Evolutionary conservation across 2,888 invertebrate species (phyloP), one percentile per base, ranked within the genome.

Genomic region (Cataglyphis altisquamis): DNA sequence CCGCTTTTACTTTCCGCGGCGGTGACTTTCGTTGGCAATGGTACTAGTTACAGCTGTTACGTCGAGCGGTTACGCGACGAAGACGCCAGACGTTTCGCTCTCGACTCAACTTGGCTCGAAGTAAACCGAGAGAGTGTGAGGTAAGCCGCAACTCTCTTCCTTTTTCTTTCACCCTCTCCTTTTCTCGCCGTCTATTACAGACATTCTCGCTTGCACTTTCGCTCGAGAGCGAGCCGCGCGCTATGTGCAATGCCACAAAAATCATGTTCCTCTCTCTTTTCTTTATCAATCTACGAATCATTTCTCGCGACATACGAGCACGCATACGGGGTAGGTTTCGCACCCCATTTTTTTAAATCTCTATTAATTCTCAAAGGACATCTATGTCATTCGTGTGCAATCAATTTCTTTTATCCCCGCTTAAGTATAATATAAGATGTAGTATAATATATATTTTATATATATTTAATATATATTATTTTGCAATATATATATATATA

Each of bases 21-120:
- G 87, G 90, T 29, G 55, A n/a, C 94, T 94, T 93, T 94, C 94
- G 90, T 94, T 94, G 94, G 94, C 94, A 94, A 94, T 94, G 94
- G 93, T 93, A 94, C 93, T 93, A 93, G 94, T 94, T 94, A 94
- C 93, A 93, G 91, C 90, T 89, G 92, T 94, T 94, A 94, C 93
- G 94, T 93, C 89, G 86, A 85, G 84, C 91, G 91, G 89, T 93
- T 93, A 92, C 92, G 91, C 86, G 90, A 84, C 74, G 68, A 80
- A 85, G 81, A 84, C 62, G 62, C 67, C 80, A 63, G 80, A 52
- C 78, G 84, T 67, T 67, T 84, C 62, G 72, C 68, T 78, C 57
- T 68, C 77, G 55, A 67, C 84, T 75, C 70, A 78, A 66, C 67
- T 63, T 75, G 81, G 82, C 84, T 82, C 84, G 83, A 25, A 25